Percentiles rank a stretch among this genome's conserved stretches.
These are phyloP conservation scores for Aegotheles bennettii DNA, from an alignment of 2,113 vertebrate genomes.

Conservation along the genomic window DNA sequence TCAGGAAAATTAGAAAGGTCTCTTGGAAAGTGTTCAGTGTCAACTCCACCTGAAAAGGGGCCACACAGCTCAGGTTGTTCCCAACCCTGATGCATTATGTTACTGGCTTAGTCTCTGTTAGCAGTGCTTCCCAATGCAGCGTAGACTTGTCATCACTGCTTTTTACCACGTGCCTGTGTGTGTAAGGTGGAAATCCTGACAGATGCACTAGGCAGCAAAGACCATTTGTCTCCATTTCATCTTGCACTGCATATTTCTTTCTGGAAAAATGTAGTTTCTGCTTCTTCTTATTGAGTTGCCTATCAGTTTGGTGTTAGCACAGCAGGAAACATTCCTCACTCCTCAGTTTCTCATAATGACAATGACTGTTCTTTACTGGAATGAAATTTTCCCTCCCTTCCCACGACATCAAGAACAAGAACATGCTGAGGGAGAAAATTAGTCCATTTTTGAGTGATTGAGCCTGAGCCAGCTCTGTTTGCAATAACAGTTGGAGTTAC, in stretches of 20 bases:
- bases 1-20: neutral
- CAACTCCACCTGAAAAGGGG: neutral
- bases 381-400: neutral
- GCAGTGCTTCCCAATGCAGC: neutral
- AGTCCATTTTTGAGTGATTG: neutral
- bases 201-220: neutral
- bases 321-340: neutral
- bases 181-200: neutral
- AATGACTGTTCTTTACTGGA: neutral
- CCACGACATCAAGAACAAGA: neutral
- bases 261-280: neutral
- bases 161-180: neutral
- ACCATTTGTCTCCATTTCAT: neutral
- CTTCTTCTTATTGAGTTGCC: neutral
- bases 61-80: neutral
- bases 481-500: neutral
- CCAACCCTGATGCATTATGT: neutral
- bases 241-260: neutral
- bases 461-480: neutral
- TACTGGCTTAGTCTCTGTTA: neutral
- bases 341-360: neutral
- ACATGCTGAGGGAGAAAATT: neutral
- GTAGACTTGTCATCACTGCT: neutral
- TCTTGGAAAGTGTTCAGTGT: neutral
- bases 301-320: neutral